A percentile compares a stretch with the other conserved stretches of the same genome.
phyloP scores from a whole-genome alignment of 2,888 invertebrate species.

The Atrina japonica region DNA sequence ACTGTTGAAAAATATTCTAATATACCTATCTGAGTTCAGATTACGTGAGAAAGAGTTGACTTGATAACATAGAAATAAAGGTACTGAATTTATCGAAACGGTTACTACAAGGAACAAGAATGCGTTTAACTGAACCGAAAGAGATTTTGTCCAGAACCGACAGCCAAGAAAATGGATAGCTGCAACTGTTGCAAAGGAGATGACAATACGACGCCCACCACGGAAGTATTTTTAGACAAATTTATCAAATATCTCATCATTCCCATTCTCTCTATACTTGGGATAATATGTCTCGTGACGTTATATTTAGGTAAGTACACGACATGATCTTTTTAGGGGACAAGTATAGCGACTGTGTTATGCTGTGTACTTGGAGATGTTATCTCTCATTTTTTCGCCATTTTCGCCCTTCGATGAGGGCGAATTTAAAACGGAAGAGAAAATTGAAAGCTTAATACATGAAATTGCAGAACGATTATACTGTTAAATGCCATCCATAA shows the following conservation, averaged over 20 bases:
- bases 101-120: no score
- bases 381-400: not conserved
- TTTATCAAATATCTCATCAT: conserved; percentile 34
- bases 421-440: not conserved
- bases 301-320: conserved; percentile 34
- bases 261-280: conserved; percentile 23
- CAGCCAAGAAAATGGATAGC: not conserved
- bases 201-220: conserved; percentile 5
- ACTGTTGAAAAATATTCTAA: no score
- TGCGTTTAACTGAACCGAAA: no score
- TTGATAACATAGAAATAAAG: no score
- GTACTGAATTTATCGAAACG: no score
- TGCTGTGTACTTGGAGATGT: not conserved
- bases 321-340: no score
- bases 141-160: no score
- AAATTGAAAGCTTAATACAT: not conserved
- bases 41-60: no score
- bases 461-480: no score
- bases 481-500: no score
- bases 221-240: conserved; percentile 37
- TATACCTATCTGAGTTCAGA: no score
- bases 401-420: not conserved
- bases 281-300: conserved; percentile 15
- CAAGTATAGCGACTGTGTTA: conserved; percentile 10
- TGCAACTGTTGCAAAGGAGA: conserved; percentile 15